phyloP scores from a whole-genome alignment of 2,888 invertebrate genomes.

The Celastrina argiolus region DNA sequence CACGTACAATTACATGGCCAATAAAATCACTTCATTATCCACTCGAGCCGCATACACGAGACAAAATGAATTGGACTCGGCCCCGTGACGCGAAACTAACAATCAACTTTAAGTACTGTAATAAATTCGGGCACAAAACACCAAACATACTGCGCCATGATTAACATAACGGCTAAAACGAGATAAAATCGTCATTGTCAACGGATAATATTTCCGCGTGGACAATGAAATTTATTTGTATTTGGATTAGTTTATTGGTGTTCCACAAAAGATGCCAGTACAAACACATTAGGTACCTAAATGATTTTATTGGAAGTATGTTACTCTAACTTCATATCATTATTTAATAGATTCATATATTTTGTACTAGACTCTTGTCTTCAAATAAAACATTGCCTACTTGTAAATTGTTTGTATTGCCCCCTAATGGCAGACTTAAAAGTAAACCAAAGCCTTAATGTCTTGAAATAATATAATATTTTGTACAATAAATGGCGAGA shows the following conservation, averaged over 20 bases:
- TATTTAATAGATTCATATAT: too few relatives aligned
- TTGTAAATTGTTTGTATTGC: too few relatives aligned
- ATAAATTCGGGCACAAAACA: slow-evolving; percentile 39
- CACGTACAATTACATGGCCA: slow-evolving; percentile 20
- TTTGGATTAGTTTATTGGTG: background rate
- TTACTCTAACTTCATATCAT: too few relatives aligned
- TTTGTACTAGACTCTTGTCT: too few relatives aligned
- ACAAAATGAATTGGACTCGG: slow-evolving; percentile 36
- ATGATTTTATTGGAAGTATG: too few relatives aligned
- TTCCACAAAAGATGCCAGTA: too few relatives aligned
- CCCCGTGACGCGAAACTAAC: slow-evolving; percentile 38
- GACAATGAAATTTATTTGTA: slow-evolving; percentile 22
- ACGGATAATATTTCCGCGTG: slow-evolving; percentile 29
- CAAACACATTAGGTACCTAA: too few relatives aligned
- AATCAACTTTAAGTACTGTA: slow-evolving; percentile 38
- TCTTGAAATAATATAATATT: too few relatives aligned
- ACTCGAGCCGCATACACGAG: slow-evolving; percentile 26
- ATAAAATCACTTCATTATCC: slow-evolving; percentile 21
- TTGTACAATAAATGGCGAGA: too few relatives aligned
- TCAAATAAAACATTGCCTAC: too few relatives aligned
- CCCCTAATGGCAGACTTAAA: too few relatives aligned
- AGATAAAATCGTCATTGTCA: slow-evolving; percentile 34
- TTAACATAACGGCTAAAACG: slow-evolving; percentile 37
- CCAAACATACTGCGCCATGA: slow-evolving; percentile 36
- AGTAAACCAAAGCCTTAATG: too few relatives aligned